Conservation (phyloP, 2,113 vertebrate genomes). For the Sorex fumeus region DNA sequence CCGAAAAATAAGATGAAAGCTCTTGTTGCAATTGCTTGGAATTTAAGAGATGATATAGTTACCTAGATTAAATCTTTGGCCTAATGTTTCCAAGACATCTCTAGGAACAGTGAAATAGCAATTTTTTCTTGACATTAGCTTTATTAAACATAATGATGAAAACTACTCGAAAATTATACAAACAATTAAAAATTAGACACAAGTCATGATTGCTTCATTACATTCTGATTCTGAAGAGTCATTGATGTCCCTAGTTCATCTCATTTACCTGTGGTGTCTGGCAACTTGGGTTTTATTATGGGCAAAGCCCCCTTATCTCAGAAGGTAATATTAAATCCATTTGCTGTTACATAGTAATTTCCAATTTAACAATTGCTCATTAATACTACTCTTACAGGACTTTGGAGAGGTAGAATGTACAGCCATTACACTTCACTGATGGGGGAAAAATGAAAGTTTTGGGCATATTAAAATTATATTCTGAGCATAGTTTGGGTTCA, state of each 20-base stretch:
- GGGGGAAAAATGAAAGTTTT: not conserved
- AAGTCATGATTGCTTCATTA: not conserved
- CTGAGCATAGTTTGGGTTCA: not conserved
- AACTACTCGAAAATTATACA: not conserved
- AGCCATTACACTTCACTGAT: not conserved
- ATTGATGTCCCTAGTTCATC: not conserved
- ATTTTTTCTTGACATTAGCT: not conserved
- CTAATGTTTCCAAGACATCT: not conserved
- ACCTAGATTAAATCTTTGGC: not conserved
- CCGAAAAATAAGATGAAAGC: too few relatives aligned
- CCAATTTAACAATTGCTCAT: not conserved
- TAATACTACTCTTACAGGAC: not conserved
- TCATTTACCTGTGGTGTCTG: not conserved
- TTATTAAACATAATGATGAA: slow-evolving; percentile 18
- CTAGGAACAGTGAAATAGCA: not conserved
- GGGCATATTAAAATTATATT: not conserved
- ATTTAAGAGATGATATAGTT: not conserved
- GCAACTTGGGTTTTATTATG: not conserved
- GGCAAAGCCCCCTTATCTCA: not conserved
- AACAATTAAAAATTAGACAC: not conserved
- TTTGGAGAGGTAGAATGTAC: not conserved
- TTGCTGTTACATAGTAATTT: not conserved
- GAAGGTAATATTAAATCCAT: not conserved
- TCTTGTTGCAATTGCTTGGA: not conserved
- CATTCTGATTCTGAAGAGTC: too few relatives aligned